Base-by-base conservation (phyloP, 2,888 invertebrate species). In the Clivina fossor region DNA sequence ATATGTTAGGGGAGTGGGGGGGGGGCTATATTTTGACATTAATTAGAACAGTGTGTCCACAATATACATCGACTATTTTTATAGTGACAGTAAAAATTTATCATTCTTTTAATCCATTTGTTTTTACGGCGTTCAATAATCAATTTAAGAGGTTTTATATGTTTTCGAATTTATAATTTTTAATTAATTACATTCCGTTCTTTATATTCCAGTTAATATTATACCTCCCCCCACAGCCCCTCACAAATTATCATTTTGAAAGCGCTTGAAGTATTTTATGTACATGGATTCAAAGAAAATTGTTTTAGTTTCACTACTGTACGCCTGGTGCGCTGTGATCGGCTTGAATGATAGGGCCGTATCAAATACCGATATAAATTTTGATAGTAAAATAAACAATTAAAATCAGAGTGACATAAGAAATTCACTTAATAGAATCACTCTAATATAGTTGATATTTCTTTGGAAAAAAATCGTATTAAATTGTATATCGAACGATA, bases 101-200 rank as follows among this genome's bases (percentile, higher is more conserved):
- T 53, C 53, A 53, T 53, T 53, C 53, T 35, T 53, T 44, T 44
- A 53, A 53, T 53, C 53, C 53, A 53, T 53, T 53, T 53, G 41
- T 53, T 53, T 53, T 53, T 53, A 53, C 44, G 53, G 53, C 53
- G 53, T 53, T 44, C 53, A 53, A 53, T 53, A 53, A 53, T 53
- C 53, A 53, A 53, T 53, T 44, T 53, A 53, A 53, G 44, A 53
- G 53, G 53, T 53, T 53, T 53, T 53, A 53, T 53, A 53, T 53
- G 53, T 53, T 53, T 53, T 53, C 43, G 53, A 53, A 53, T 44
- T 53, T 53, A 53, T 53, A 53, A 53, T 53, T 53, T 53, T 53
- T 44, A 53, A 53, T 53, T 53, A 53, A 53, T 53, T 53, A 53
- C 53, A 53, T 53, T 53, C 53, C 53, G 24, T 11, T 26, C 35